Base-by-base conservation (phyloP, 2,888 invertebrate species). In the Tachina grossa region DNA sequence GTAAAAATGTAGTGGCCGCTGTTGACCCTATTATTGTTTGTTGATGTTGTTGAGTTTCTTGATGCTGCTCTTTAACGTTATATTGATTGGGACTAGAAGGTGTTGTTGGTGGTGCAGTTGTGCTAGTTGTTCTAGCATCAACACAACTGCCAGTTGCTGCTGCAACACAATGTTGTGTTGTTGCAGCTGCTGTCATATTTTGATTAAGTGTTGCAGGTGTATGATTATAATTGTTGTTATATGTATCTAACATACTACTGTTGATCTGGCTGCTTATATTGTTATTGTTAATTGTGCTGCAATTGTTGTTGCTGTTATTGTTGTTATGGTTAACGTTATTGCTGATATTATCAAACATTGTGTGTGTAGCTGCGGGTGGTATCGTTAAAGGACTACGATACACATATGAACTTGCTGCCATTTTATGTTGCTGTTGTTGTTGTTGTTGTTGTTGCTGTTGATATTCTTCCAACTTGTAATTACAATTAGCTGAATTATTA, bases 381-480 rank as follows among this genome's bases (percentile, higher is more conserved):
- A 92, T 91, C 66, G 92, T 92, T 76, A 92, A 87, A 11, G 92
- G 90, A 87, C 90, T 92, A 81, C 91, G 90, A 86, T 92, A 92
- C 43, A 91, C 91, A 88, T 92, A 92, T 14, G 92, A 90, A 81
- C 89, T 91, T 63, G 89, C 89, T 47, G 90, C 90, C 90, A 91
- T 90, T 83, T 88, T 90, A 77, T 88, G 87, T 51, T 83, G 84
- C 41, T 87, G 87, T n/a, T 85, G 71, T 41, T 88, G 68, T 77
- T 85, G 79, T 13, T 88, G 87, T 43, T 82, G 83, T 9, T 88
- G 88, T 13, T 82, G 86, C 77, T 88, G 39, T 14, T 79, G 68
- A 51, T 87, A 75, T 16, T 68, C 81, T 51, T 65, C 61, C 43
- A 86, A 65, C 49, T 85, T 85, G 57, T 85, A 82, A 51, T 78